Conservation (phyloP, 2,113 vertebrate species). For the Cavia aperea region DNA sequence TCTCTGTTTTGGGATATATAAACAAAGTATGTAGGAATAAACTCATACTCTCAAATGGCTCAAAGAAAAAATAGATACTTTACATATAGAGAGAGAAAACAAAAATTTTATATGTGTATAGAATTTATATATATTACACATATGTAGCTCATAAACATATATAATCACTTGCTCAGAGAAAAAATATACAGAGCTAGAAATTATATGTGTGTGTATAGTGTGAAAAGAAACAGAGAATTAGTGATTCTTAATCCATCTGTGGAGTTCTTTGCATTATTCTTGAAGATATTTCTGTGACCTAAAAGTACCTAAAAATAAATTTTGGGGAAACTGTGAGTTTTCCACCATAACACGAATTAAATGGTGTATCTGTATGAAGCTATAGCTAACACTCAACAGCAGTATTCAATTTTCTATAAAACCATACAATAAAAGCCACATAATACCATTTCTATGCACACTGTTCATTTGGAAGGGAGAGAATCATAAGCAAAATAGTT, state of each 20-base stretch:
- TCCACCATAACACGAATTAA: background rate
- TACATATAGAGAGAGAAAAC: background rate
- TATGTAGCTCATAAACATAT: background rate
- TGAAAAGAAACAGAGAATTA: background rate
- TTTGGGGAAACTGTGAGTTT: background rate
- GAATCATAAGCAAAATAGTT: background rate
- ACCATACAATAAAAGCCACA: background rate
- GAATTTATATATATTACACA: background rate
- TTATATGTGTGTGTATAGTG: background rate
- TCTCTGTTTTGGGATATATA: background rate
- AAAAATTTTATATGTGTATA: background rate
- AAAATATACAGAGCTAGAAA: background rate
- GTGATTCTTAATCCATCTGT: background rate
- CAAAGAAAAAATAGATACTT: background rate
- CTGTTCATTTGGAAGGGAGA: background rate
- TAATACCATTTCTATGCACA: background rate
- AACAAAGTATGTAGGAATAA: background rate
- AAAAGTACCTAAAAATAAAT: background rate
- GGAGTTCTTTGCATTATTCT: background rate
- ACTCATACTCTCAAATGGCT: background rate
- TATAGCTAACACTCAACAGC: background rate
- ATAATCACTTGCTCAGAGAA: background rate
- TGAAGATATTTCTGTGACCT: background rate
- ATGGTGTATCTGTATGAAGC: background rate
- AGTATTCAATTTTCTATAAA: conserved; percentile 2